A percentile compares a stretch with the other conserved stretches of the same genome.
Evolutionary conservation across 2,888 invertebrate species (phyloP).

Genomic region (Drosophila prostipennis): DNA sequence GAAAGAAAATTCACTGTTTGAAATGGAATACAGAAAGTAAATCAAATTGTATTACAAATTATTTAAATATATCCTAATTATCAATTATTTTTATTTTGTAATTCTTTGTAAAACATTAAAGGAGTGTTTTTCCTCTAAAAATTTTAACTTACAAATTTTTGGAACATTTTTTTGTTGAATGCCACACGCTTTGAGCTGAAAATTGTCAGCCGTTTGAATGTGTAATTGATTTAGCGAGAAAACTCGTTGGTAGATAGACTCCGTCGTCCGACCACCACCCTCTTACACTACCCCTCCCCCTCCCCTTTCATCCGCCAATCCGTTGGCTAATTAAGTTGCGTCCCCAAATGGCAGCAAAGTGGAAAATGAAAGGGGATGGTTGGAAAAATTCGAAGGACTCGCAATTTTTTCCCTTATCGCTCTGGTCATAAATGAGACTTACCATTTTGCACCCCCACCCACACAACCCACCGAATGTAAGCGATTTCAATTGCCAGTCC

Average conservation of each 20-base stretch:
- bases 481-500: slow-evolving; percentile 39
- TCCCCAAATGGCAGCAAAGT: slow-evolving; percentile 43
- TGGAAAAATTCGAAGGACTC: slow-evolving; percentile 18
- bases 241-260: slow-evolving; percentile 12
- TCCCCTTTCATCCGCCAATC: slow-evolving; percentile 39
- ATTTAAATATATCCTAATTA: background rate
- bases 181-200: slow-evolving; percentile 32
- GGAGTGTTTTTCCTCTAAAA: background rate
- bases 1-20: background rate
- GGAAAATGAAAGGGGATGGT: slow-evolving; percentile 21
- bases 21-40: background rate
- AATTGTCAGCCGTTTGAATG: slow-evolving; percentile 72
- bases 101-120: too few species aligned
- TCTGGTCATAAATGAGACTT: slow-evolving; percentile 36
- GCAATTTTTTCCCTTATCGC: slow-evolving; percentile 30
- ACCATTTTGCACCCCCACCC: slow-evolving; percentile 6
- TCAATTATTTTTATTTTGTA: background rate
- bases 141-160: background rate
- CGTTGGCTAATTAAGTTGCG: slow-evolving; percentile 70
- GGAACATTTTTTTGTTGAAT: too few species aligned
- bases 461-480: slow-evolving; percentile 10
- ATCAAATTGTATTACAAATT: too few species aligned
- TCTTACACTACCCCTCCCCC: background rate
- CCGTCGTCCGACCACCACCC: background rate
- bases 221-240: slow-evolving; percentile 73